Percentiles rank a stretch among this genome's conserved stretches.
Conservation (phyloP, 2,888 invertebrate genomes). For the Cerceris rybyensis region DNA sequence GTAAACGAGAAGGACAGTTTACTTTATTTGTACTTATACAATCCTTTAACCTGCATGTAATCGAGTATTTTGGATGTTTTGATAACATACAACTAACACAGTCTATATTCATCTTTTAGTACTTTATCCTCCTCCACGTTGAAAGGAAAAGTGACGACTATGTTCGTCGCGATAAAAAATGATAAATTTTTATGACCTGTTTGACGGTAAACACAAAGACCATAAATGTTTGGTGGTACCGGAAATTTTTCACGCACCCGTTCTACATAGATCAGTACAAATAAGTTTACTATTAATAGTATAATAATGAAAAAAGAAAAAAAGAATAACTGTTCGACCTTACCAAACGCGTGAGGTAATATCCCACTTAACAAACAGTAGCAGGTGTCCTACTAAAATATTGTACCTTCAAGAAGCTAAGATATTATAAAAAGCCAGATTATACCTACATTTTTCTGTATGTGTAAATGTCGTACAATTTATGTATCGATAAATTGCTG, state of each 20-base stretch:
- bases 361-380: conserved; percentile 66
- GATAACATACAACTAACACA: conserved; percentile 20
- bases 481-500: conserved; percentile 56
- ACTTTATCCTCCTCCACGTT: conserved; percentile 3
- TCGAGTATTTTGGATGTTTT: background rate
- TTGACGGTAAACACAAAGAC: background rate
- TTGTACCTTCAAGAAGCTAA: conserved; percentile 66
- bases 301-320: conserved; percentile 52
- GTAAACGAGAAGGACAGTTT: conserved; percentile 13
- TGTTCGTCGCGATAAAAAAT: background rate
- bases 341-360: conserved; percentile 46
- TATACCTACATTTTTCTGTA: conserved; percentile 60
- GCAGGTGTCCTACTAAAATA: conserved; percentile 67
- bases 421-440: conserved; percentile 48
- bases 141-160: background rate
- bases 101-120: conserved; percentile 12
- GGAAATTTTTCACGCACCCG: conserved; percentile 59
- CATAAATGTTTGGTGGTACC: conserved; percentile 19
- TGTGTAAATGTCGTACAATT: conserved; percentile 68
- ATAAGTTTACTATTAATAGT: conserved; percentile 67
- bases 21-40: conserved; percentile 34
- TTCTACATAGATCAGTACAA: conserved; percentile 72
- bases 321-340: conserved; percentile 53
- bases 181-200: background rate
- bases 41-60: conserved; percentile 14